phyloP scores from a whole-genome alignment of 1,140 invertebrate genomes.

The Cyclina sinensis region DNA sequence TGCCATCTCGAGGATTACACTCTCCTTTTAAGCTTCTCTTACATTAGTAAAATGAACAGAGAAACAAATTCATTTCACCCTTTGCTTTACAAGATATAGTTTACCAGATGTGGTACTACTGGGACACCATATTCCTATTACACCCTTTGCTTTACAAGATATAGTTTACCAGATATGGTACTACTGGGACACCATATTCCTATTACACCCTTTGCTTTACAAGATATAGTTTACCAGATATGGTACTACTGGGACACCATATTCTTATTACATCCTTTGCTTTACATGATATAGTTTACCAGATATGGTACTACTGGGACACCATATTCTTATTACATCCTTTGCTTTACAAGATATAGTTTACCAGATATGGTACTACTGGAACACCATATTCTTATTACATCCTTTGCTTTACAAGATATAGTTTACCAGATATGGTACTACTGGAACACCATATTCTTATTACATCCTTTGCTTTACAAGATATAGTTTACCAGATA shows the following conservation, averaged over 20 bases:
- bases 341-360: neutral
- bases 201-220: neutral
- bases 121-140: neutral
- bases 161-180: neutral
- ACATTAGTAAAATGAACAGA: neutral
- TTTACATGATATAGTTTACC: neutral
- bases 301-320: neutral
- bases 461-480: neutral
- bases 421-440: neutral
- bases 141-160: neutral
- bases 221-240: neutral
- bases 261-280: neutral
- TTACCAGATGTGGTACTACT: neutral
- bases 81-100: neutral
- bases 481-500: neutral
- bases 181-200: neutral
- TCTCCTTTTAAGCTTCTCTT: neutral
- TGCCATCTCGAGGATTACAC: neutral
- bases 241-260: neutral
- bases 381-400: neutral
- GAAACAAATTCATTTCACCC: neutral
- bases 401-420: neutral
- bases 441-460: neutral
- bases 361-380: neutral
- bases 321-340: neutral